Evolutionary conservation across 1,140 invertebrate species (phyloP).

Genomic region (Belonocnema kinseyi): DNA sequence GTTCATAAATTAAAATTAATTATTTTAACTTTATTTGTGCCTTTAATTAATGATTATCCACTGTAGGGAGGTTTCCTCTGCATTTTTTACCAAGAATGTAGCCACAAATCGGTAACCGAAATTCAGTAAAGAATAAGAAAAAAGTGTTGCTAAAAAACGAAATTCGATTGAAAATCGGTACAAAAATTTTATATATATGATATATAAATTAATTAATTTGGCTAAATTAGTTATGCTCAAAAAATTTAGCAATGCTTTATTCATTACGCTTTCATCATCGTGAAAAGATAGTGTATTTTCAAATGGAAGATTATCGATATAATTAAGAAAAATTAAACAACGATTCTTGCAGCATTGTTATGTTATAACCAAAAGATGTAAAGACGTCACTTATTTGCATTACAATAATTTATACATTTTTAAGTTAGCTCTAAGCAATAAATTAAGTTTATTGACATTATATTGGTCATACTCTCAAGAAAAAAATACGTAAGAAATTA

Average conservation of each 20-base stretch:
- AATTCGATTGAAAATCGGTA: neutral
- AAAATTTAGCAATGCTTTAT: neutral
- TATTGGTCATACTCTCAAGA: no score
- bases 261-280: neutral
- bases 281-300: neutral
- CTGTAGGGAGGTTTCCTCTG: neutral
- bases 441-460: neutral
- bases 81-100: neutral
- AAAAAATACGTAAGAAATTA: neutral
- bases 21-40: no score
- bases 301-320: neutral
- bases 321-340: conserved; percentile 8
- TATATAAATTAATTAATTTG: no score
- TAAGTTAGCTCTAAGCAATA: neutral
- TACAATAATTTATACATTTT: neutral
- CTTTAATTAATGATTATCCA: no score
- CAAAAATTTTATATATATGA: no score
- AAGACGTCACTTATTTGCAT: neutral
- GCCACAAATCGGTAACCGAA: neutral
- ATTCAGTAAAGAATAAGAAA: neutral
- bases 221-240: neutral
- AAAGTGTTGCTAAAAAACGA: neutral
- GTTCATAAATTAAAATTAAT: no score
- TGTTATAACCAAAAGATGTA: conserved; percentile 7
- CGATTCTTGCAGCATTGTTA: neutral